Conservation (phyloP, 2,888 invertebrate genomes). For the Lysandra coridon region DNA sequence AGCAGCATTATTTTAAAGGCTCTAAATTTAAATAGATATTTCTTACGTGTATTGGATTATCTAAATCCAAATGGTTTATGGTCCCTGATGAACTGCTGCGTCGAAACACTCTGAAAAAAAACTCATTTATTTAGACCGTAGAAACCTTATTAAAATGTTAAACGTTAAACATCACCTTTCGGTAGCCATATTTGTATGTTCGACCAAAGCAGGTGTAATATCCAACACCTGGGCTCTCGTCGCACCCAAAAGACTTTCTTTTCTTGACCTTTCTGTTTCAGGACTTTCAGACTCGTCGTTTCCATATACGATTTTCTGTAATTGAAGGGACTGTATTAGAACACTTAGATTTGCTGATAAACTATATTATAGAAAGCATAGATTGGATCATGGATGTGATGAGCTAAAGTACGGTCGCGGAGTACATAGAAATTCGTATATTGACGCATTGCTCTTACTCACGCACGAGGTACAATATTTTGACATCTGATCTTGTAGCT, state of each 20-base stretch:
- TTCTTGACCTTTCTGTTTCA: constrained; percentile 6
- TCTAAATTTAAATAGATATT: neutral
- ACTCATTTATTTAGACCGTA: neutral
- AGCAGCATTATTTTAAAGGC: too few relatives aligned
- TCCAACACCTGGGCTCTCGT: constrained; percentile 47
- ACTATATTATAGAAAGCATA: too few relatives aligned
- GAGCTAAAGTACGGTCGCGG: neutral
- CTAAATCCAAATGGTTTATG: constrained; percentile 47
- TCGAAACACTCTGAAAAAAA: constrained; percentile 1
- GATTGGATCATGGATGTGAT: too few relatives aligned
- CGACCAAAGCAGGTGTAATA: constrained; percentile 45
- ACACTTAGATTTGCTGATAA: neutral
- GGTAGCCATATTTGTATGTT: constrained; percentile 4
- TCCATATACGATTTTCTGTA: constrained; percentile 6
- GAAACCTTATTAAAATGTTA: too few relatives aligned
- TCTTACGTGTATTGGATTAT: constrained; percentile 60
- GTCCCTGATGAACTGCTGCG: neutral
- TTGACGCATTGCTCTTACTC: neutral
- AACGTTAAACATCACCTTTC: neutral
- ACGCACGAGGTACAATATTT: too few relatives aligned
- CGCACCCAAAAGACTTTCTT: constrained; percentile 36
- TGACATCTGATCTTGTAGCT: too few relatives aligned
- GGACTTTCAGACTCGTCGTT: neutral
- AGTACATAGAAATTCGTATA: neutral
- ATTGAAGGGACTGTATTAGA: neutral